These are phyloP conservation scores for Bubo scandiacus DNA, from an alignment of 2,113 vertebrate genomes.

Conservation along the genomic window DNA sequence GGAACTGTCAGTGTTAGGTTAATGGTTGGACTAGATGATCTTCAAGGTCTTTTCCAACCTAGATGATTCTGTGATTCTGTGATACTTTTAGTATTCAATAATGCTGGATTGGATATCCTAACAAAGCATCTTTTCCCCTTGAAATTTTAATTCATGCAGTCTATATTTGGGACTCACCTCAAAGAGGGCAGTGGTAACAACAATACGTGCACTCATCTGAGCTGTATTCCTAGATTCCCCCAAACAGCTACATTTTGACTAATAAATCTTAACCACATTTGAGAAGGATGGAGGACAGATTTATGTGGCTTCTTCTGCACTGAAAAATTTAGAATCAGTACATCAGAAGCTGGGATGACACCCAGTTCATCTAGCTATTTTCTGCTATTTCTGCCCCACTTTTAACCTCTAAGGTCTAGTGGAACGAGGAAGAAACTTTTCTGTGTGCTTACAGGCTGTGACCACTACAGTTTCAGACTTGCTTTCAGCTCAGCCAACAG, in stretches of 20 bases:
- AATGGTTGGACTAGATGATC: too few species aligned
- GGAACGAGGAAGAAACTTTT: not conserved
- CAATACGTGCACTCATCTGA: not conserved
- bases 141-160: not conserved
- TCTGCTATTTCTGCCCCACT: not conserved
- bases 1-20: too few species aligned
- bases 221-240: not conserved
- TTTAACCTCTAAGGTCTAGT: not conserved
- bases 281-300: not conserved
- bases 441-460: not conserved
- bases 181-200: not conserved
- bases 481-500: not conserved
- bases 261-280: not conserved
- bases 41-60: too few species aligned
- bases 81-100: not conserved
- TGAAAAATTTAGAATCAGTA: not conserved
- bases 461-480: not conserved
- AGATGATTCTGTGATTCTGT: too few species aligned
- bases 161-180: not conserved
- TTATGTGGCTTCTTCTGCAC: not conserved
- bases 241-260: not conserved
- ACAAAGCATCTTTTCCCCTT: not conserved
- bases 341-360: not conserved
- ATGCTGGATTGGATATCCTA: not conserved
- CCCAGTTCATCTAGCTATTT: not conserved